phyloP scores from a whole-genome alignment of 2,797 vertebrate species.

The Arctocebus calabarensis region DNA sequence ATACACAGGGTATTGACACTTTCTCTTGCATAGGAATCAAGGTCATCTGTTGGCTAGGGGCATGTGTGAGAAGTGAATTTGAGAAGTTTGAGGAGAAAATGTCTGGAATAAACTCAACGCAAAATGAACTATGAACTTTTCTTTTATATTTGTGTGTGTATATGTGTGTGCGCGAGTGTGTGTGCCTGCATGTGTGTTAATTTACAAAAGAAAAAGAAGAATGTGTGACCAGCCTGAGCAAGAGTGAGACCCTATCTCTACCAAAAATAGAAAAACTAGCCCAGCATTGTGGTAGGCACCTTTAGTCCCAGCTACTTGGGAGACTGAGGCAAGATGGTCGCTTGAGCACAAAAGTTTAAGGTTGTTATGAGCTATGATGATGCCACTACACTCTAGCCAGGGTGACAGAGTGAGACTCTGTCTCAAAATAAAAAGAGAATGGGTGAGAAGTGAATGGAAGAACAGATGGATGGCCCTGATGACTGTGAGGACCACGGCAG shows the following conservation, averaged over 20 bases:
- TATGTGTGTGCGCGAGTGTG: not conserved
- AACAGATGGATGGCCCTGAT: not conserved
- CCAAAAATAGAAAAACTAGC: not conserved
- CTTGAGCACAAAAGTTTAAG: not conserved
- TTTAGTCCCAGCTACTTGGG: not conserved
- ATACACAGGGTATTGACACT: not conserved
- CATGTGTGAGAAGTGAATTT: constrained; percentile 40
- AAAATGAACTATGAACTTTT: constrained; percentile 28
- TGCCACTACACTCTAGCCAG: not conserved
- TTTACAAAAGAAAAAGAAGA: not conserved
- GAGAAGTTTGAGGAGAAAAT: not conserved
- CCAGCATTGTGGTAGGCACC: not conserved
- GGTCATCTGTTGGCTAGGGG: not conserved
- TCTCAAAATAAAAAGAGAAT: not conserved
- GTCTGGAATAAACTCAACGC: constrained; percentile 10
- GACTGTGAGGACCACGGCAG: not conserved
- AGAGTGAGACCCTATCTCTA: not conserved
- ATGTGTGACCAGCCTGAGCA: not conserved
- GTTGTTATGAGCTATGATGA: not conserved
- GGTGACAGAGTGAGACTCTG: not conserved
- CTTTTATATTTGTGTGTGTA: not conserved
- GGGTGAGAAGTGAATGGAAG: not conserved
- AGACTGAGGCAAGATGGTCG: not conserved
- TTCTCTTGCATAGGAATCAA: not conserved
- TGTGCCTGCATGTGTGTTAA: not conserved